phyloP scores from a whole-genome alignment of 2,113 vertebrate genomes.

The Lipophrys pholis region DNA sequence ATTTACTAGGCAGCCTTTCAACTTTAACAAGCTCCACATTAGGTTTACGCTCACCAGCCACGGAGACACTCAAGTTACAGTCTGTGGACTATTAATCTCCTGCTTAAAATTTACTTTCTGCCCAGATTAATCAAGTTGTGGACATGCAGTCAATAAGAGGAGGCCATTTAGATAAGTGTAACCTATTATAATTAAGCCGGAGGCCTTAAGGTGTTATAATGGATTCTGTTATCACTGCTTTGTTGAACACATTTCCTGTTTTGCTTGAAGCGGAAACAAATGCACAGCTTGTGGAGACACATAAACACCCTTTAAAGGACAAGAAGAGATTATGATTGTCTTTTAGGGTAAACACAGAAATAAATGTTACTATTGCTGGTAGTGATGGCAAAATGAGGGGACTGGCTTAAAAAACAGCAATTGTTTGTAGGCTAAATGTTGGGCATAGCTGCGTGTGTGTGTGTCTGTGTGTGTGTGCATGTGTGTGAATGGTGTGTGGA shows the following conservation, averaged over 20 bases:
- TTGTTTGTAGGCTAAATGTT: constrained; percentile 4
- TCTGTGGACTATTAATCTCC: constrained; percentile 65
- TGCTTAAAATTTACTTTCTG: constrained; percentile 54
- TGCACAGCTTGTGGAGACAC: background rate
- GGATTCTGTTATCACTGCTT: constrained; percentile 52
- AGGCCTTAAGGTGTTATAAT: constrained; percentile 41
- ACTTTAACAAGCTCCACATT: constrained; percentile 71
- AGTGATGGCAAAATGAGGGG: background rate
- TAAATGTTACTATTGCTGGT: background rate
- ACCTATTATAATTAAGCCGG: constrained; percentile 70
- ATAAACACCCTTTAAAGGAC: constrained; percentile 4
- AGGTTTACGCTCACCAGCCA: constrained; percentile 51
- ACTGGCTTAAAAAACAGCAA: background rate
- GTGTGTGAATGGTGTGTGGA: constrained; percentile 4
- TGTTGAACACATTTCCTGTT: constrained; percentile 19
- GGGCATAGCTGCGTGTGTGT: constrained; percentile 7
- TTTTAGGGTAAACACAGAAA: background rate
- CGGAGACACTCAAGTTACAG: constrained; percentile 40
- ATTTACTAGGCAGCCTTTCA: constrained; percentile 61
- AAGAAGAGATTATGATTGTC: background rate
- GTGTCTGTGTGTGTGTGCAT: no score
- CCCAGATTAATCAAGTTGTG: constrained; percentile 63
- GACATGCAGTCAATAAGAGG: constrained; percentile 59
- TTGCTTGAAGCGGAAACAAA: constrained; percentile 23
- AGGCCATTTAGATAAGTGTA: constrained; percentile 72